Evolutionary conservation across 2,113 vertebrate species (phyloP).

Genomic region (Dromiciops gliroides): DNA sequence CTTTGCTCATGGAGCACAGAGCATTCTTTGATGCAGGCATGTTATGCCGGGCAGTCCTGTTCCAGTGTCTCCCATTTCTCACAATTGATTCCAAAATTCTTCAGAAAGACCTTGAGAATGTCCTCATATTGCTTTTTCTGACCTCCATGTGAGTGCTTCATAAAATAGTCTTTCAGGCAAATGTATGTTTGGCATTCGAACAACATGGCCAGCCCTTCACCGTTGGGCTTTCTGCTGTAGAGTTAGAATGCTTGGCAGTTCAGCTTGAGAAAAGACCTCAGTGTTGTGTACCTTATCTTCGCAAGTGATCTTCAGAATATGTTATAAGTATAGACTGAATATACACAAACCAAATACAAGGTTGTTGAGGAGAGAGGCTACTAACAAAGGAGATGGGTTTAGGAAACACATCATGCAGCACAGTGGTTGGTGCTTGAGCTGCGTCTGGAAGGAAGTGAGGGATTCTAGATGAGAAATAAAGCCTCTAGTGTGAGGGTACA

Average conservation of each 20-base stretch:
- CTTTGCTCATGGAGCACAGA: not conserved
- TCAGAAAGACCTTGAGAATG: too few species aligned
- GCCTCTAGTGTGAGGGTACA: not conserved
- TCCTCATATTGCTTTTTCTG: not conserved
- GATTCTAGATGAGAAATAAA: not conserved
- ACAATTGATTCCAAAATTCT: not conserved
- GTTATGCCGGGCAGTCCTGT: not conserved
- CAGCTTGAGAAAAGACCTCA: not conserved
- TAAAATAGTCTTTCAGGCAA: not conserved
- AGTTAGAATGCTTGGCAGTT: not conserved
- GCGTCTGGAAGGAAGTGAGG: not conserved
- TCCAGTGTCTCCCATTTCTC: not conserved
- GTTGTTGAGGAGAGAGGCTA: not conserved
- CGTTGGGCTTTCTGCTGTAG: not conserved
- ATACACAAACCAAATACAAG: not conserved
- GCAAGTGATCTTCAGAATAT: not conserved
- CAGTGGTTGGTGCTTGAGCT: not conserved
- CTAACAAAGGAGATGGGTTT: not conserved
- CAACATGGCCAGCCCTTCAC: not conserved
- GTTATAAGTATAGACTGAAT: not conserved
- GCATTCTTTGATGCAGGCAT: not conserved
- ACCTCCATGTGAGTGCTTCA: not conserved
- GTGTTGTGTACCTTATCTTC: not conserved
- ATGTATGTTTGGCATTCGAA: not conserved
- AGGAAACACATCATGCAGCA: not conserved